Base-by-base conservation (phyloP, 2,797 vertebrate genomes). In the Hirundo rustica region DNA sequence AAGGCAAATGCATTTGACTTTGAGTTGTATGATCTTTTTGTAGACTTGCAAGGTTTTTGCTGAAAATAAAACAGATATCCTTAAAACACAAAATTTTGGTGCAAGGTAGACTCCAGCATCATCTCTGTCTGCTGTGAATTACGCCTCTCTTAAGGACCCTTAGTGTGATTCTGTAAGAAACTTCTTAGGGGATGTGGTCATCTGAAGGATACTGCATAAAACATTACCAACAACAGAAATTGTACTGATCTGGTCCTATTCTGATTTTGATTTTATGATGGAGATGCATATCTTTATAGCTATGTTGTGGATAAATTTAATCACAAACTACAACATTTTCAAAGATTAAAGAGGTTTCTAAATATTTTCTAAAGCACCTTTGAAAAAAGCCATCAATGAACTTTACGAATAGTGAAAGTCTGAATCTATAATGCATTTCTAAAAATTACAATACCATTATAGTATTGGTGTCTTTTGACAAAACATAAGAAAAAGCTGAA, bases 401-500 rank as follows among this genome's bases (percentile, higher is more conserved):
- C 79, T 77, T 75, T 65, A 66, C 45, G 34, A 77, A 85, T 80
- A 94, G 62, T 72, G 76, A 95, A 88, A 74, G 53, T 47, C 27
- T 67, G 62, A 94, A 90, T 89, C 45, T 58, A 38, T 79, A 88
- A 73, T 23, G 7, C 36, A 72, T 73, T 95, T 83, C 86, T 85
- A 92, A 91, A 79, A 87, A 72, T 96, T 89, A 70, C 86, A 93
- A 68, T 76, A 23, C 36, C 4, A 0, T 85, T 79, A 78, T 25
- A 72, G 11, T 60, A 66, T 82, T 48, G 26, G 16, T 51, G 44
- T 55, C 17, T 84, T 90, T 86, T 92, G 71, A 92, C n/a, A 86
- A 73, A 91, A 47, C 61, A 60, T 76, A 75, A 96, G 73, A 82
- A 60, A 84, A 96, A 88, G 73, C 40, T 66, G 67, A 94, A 84